Conservation (phyloP, 2,113 vertebrate genomes). For the Steatornis caripensis region DNA sequence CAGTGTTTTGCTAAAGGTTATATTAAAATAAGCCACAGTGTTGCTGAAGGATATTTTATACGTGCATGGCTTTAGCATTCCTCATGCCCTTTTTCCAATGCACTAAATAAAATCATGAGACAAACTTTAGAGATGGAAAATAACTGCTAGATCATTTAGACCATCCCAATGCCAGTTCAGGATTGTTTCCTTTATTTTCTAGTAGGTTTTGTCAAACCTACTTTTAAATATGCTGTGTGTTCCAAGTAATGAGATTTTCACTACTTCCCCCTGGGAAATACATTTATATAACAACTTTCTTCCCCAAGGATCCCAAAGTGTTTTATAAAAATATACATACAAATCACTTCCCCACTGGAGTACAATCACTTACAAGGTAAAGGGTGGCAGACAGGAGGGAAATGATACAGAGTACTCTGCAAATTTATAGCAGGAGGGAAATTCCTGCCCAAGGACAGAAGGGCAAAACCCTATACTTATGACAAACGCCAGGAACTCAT, state of each 20-base stretch:
- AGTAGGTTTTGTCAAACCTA: slow-evolving; percentile 59
- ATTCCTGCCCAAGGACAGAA: slow-evolving; percentile 54
- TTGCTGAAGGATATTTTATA: slow-evolving; percentile 40
- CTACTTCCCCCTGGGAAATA: slow-evolving; percentile 62
- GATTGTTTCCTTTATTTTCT: slow-evolving; percentile 60
- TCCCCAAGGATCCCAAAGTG: slow-evolving; percentile 60
- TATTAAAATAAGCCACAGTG: slow-evolving; percentile 49
- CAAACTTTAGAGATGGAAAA: slow-evolving; percentile 45
- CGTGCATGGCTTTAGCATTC: slow-evolving; percentile 11
- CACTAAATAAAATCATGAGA: slow-evolving; percentile 47
- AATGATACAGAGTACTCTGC: slow-evolving; percentile 23
- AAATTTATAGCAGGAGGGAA: slow-evolving; percentile 42
- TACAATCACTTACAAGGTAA: slow-evolving; percentile 54
- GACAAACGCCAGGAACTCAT: neutral
- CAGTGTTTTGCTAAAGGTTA: slow-evolving; percentile 61
- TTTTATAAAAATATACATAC: slow-evolving; percentile 69
- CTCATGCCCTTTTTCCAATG: slow-evolving; percentile 25
- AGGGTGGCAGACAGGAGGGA: slow-evolving; percentile 55
- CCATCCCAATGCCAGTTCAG: slow-evolving; percentile 31
- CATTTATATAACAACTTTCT: slow-evolving; percentile 68
- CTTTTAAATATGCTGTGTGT: slow-evolving; percentile 62
- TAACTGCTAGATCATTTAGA: slow-evolving; percentile 57
- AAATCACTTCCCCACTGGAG: slow-evolving; percentile 58
- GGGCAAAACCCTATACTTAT: slow-evolving; percentile 3
- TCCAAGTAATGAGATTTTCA: slow-evolving; percentile 68